Evolutionary conservation across 2,888 invertebrate species (phyloP), one percentile per base, ranked within the genome.

Genomic region (Zygogramma bicolorata): DNA sequence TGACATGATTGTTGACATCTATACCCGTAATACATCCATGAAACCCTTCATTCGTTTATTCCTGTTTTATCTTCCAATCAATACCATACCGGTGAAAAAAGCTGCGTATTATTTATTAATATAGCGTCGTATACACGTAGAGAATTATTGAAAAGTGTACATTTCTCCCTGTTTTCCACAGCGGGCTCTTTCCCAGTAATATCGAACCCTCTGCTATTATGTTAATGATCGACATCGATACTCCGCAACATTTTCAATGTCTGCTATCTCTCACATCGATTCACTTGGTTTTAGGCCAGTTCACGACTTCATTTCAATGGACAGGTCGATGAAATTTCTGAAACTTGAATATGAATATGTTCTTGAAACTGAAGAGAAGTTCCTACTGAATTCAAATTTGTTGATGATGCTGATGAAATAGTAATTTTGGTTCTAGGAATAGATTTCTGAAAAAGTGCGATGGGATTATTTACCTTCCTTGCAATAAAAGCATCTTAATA

Each of bases 201-300:
- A 69, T 75, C 75, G 76, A 77, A 79, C 79, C 77, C 76, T 74
- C 70, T 62, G 76, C 80, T 74, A 81, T 82, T 81, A 81, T 82
- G 78, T 79, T 82, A 82, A 82, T 81, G 81, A 81, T 81, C 77
- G 76, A 79, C 81, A 81, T 82, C 81, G 82, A 82, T 82, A 81
- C 78, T 70, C 71, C 65, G 71, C 73, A 73, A 70, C 75, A 74
- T 77, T 77, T 75, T 79, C 79, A 80, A 81, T 79, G 81, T 78
- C 70, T 77, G 77, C 75, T 79, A 81, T 81, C 78, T 80, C 75
- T 78, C 76, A 78, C 77, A 75, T 73, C 73, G 75, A 80, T 80
- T 76, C 68, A 74, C 73, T 70, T 71, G 77, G 72, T 77, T 78
- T 75, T 53, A 53, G 53, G 25, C 27, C 53, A 53, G 53, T 53